Conservation (phyloP, 2,888 invertebrate genomes). For the Ferrisia virgata region DNA sequence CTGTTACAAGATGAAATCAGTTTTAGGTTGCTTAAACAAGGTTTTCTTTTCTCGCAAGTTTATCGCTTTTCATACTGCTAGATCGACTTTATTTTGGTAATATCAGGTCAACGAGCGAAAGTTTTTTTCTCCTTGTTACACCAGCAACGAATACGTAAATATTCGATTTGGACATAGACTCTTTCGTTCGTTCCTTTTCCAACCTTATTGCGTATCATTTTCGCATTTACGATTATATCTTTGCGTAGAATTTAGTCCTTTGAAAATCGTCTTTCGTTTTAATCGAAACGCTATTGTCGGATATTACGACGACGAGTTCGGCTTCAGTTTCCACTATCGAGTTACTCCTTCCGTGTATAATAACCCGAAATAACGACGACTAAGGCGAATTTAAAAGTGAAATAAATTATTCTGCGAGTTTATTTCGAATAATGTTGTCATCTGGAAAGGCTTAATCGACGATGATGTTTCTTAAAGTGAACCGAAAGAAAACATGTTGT, state of each 20-base stretch:
- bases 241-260: not conserved
- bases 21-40: not conserved
- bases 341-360: too few relatives aligned
- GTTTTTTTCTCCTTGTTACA: not conserved
- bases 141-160: not conserved
- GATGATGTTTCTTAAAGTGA: too few relatives aligned
- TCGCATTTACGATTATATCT: not conserved
- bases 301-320: not conserved
- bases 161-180: not conserved
- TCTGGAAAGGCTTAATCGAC: too few relatives aligned
- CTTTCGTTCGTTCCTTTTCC: not conserved
- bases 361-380: too few relatives aligned
- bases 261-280: not conserved
- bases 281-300: not conserved
- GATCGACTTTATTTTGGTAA: not conserved
- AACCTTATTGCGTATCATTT: not conserved
- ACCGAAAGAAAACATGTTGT: too few relatives aligned
- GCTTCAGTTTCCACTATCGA: too few relatives aligned
- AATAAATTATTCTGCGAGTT: too few relatives aligned
- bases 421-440: too few relatives aligned
- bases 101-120: not conserved
- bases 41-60: not conserved
- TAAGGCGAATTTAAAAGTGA: too few relatives aligned
- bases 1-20: too few relatives aligned
- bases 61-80: not conserved